A percentile compares a stretch with the other conserved stretches of the same genome.
These are phyloP conservation scores for Hipparchia sbordonii DNA, from an alignment of 2,888 invertebrate species.

Conservation along the genomic window DNA sequence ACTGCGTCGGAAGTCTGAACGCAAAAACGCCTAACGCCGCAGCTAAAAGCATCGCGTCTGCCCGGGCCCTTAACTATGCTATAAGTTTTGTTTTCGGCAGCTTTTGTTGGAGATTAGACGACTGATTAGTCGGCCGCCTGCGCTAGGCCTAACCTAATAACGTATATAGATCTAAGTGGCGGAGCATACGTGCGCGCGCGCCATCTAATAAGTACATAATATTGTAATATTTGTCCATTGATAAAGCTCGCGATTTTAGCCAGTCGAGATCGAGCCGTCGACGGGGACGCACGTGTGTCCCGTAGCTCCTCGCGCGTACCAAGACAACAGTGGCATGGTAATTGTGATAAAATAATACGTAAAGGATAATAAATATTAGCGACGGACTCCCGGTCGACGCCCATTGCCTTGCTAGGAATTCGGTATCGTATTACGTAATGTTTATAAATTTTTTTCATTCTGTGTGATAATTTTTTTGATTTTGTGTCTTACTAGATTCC, in stretches of 20 bases:
- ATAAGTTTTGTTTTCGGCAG: neutral
- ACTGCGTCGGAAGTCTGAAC: no score
- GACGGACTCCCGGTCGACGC: constrained; percentile 61
- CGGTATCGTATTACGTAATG: constrained; percentile 73
- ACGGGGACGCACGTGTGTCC: constrained; percentile 56
- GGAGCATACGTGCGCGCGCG: constrained; percentile 67
- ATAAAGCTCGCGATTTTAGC: constrained; percentile 74
- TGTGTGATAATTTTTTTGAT: constrained; percentile 32
- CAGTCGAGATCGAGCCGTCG: constrained; percentile 72
- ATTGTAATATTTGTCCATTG: constrained; percentile 52
- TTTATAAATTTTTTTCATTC: constrained; percentile 30
- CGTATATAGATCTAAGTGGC: constrained; percentile 67
- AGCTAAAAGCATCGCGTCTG: no score
- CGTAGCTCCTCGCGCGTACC: constrained; percentile 44
- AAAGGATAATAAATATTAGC: constrained; percentile 54
- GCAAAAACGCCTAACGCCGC: no score
- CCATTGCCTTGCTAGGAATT: constrained; percentile 60
- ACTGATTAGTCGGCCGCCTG: neutral
- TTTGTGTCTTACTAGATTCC: neutral
- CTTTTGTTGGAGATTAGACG: neutral
- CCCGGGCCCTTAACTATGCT: no score
- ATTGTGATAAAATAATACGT: constrained; percentile 61
- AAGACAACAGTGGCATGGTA: constrained; percentile 70
- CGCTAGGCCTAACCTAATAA: constrained; percentile 13
- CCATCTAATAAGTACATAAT: constrained; percentile 40